Evolutionary conservation across 2,797 vertebrate genomes (phyloP), one percentile per base, ranked within the genome.

Genomic region (Cyclopterus lumpus): DNA sequence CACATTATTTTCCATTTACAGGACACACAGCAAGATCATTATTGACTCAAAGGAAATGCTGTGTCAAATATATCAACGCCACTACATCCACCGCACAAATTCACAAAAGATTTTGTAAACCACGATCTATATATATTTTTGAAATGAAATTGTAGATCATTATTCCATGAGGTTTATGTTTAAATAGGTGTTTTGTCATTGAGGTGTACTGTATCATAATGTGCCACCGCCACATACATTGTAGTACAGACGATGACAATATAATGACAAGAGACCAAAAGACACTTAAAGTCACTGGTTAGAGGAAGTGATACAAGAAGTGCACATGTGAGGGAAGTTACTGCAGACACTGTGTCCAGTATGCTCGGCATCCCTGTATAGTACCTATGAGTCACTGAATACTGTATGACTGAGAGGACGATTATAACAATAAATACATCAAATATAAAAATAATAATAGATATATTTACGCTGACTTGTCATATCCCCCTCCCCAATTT

Each of bases 271-370:
- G 84, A 73, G 51, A 69, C 30, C 34, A 3, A 54, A 48, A 75
- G 65, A 49, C 8, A 28, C 24, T 20, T 26, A 26, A 53, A 26
- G 32, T 81, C 40, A 78, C 30, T 62, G 59, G 76, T 83, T 70
- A 86, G 77, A 83, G 79, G 89, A 91, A 89, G 79, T 70, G 75
- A 88, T 64, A 81, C 73, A 75, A 69, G 77, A 86, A 87, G 75
- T 28, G 1, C 24, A 65, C 12, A 73, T 70, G 59, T 73, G 78
- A 82, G 57, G 71, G 80, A 86, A 77, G 75, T 70, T 67, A 60
- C 72, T 54, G 51, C 71, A 81, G 77, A 67, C 53, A 6, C 40
- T n/a, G 12, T 84, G 81, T 65, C 68, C 58, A 67, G 48, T 6
- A n/a, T 30, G 46, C 32, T 30, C 8, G 4, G 32, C 30, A 75